Conservation (phyloP, 2,113 vertebrate genomes). For the Coturnix japonica region DNA sequence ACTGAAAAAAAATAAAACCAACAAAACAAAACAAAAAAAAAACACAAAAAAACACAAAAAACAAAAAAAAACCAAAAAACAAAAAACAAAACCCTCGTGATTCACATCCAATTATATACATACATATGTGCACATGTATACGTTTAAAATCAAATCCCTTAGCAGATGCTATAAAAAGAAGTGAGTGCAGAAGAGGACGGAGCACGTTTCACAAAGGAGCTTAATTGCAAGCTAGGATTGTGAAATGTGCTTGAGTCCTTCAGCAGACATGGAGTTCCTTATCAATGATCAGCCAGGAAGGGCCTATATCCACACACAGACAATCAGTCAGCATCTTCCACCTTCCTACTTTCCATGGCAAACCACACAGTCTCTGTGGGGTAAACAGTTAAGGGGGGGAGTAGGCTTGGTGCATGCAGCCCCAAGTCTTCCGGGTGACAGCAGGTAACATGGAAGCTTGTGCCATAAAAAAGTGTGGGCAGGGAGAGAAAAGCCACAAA, state of each 20-base stretch:
- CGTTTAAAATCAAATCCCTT: background rate
- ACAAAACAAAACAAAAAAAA: no score
- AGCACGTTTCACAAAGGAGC: background rate
- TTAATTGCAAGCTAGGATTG: background rate
- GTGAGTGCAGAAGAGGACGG: background rate
- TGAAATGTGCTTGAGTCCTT: background rate
- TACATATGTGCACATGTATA: background rate
- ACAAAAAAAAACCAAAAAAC: no score
- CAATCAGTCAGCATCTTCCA: background rate
- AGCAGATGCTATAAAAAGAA: constrained; percentile 1
- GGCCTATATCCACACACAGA: background rate
- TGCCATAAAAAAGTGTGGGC: background rate
- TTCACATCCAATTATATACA: background rate
- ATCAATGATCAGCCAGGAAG: background rate
- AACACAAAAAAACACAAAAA: no score
- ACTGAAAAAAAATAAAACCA: constrained; percentile 6
- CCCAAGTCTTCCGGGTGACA: background rate
- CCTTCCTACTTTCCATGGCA: background rate
- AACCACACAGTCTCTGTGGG: background rate
- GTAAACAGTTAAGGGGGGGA: background rate
- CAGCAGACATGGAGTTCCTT: rapidly evolving
- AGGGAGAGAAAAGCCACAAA: background rate
- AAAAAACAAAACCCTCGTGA: background rate
- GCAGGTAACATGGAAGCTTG: background rate
- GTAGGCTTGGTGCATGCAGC: background rate